Percentiles rank a stretch among this genome's conserved stretches.
Evolutionary conservation across 2,113 vertebrate species (phyloP).

Genomic region (Furnarius figulus): DNA sequence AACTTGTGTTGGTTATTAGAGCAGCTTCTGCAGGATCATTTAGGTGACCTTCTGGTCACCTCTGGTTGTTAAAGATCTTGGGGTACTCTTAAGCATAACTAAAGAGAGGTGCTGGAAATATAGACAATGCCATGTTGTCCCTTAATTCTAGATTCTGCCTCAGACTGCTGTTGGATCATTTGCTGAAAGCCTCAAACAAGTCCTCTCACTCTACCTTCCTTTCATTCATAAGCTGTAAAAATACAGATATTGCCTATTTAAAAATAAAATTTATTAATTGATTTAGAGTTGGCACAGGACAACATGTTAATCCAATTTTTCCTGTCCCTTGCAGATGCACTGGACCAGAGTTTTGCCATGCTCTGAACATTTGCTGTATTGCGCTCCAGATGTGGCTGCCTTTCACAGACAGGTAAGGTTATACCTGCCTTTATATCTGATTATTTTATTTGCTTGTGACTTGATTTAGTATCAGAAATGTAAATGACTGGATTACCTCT

Average conservation of each 20-base stretch:
- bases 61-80: neutral
- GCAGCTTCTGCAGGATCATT: neutral
- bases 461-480: neutral
- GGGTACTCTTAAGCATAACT: neutral
- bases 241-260: neutral
- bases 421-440: neutral
- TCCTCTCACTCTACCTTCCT: neutral
- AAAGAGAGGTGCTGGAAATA: neutral
- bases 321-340: neutral
- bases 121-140: neutral
- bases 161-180: neutral
- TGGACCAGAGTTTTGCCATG: neutral
- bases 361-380: neutral
- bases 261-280: neutral
- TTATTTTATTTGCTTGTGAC: neutral
- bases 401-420: slow-evolving; percentile 5
- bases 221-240: neutral
- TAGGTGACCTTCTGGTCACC: neutral
- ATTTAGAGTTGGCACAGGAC: neutral
- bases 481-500: neutral
- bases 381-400: neutral
- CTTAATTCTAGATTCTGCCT: neutral
- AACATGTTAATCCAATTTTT: neutral
- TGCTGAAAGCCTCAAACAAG: neutral
- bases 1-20: slow-evolving; percentile 38